A percentile compares a stretch with the other conserved stretches of the same genome.
Conservation (phyloP, 2,888 invertebrate genomes). For the Catocala sponsa region DNA sequence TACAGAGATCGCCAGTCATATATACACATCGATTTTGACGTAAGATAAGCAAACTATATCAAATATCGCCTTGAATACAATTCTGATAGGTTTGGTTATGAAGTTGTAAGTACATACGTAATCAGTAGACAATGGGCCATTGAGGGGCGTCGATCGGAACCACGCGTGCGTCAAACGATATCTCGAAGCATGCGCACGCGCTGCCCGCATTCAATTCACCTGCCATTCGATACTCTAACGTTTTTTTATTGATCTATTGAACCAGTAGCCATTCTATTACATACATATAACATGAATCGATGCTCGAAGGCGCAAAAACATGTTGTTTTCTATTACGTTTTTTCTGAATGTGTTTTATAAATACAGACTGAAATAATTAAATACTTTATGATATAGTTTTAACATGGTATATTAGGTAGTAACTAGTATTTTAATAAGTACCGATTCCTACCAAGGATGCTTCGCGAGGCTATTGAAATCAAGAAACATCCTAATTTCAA, state of each 20-base stretch:
- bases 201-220: conserved; percentile 36
- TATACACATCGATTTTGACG: conserved; percentile 15
- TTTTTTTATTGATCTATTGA: conserved; percentile 43
- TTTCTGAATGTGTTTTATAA: background rate
- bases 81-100: conserved; percentile 33
- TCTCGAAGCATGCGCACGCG: conserved; percentile 46
- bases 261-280: conserved; percentile 26
- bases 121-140: conserved; percentile 59
- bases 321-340: background rate
- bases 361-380: background rate
- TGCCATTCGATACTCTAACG: conserved; percentile 25
- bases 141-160: conserved; percentile 47
- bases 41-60: conserved; percentile 16
- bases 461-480: too few species aligned
- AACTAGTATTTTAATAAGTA: too few species aligned
- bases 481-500: too few species aligned
- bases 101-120: conserved; percentile 33
- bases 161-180: conserved; percentile 55
- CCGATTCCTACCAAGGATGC: too few species aligned
- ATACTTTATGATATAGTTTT: too few species aligned
- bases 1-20: conserved; percentile 6
- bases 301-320: conserved; percentile 24
- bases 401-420: too few species aligned
- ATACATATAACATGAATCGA: conserved; percentile 33
- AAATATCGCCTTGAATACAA: conserved; percentile 34